These are phyloP conservation scores for Dromaius novaehollandiae DNA, from an alignment of 2,113 vertebrate species.

Conservation along the genomic window DNA sequence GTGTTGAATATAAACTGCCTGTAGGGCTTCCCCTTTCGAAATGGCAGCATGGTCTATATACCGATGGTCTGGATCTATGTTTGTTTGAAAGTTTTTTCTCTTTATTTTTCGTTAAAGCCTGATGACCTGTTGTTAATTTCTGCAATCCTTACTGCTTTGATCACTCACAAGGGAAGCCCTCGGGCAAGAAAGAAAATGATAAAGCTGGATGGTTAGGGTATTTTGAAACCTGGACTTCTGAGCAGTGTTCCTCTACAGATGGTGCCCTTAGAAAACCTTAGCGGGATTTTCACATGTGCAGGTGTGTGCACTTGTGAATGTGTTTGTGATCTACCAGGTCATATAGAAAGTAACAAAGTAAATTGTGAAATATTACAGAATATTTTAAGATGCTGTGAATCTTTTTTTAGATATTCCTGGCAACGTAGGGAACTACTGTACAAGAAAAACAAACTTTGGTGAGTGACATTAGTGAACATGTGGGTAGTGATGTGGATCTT, in stretches of 20 bases:
- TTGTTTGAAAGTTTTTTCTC: neutral
- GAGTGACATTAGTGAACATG: neutral
- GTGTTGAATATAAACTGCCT: neutral
- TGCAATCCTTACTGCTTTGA: neutral
- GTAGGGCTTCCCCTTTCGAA: neutral
- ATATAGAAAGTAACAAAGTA: neutral
- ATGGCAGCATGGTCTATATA: neutral
- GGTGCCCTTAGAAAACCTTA: neutral
- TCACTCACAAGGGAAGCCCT: neutral
- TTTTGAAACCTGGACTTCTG: neutral
- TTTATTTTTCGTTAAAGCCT: neutral
- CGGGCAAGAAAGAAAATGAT: neutral
- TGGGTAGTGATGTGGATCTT: neutral
- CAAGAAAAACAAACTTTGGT: neutral
- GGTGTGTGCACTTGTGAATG: neutral
- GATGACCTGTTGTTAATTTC: neutral
- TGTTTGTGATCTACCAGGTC: neutral
- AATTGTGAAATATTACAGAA: neutral
- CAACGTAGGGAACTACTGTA: neutral
- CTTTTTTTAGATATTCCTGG: neutral
- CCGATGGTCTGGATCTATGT: neutral
- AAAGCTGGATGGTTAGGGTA: neutral
- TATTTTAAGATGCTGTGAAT: neutral
- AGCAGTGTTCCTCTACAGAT: neutral
- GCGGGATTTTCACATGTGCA: neutral